Evolutionary conservation across 2,888 invertebrate genomes (phyloP), one percentile per base, ranked within the genome.

Genomic region (Fragum whitleyi): DNA sequence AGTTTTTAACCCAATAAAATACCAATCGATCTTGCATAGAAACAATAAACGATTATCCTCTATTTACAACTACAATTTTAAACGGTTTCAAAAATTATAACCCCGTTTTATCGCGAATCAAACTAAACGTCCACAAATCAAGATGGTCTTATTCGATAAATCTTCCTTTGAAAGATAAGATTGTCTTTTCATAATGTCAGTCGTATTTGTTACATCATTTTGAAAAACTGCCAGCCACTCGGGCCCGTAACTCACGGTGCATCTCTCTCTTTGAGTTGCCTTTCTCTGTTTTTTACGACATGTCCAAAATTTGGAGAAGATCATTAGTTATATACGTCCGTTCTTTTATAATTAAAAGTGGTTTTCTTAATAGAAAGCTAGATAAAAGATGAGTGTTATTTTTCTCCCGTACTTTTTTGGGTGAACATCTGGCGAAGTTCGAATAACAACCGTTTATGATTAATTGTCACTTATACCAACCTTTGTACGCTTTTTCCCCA

Each of bases 181-280:
- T 5, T 65, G 65, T 65, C 65, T 21, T 65, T 65, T 42, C 7
- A n/a, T 21, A 21, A 36, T 65, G 65, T 65, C 65, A 65, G 23
- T 42, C 16, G n/a, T 65, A 65, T 65, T 65, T 65, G 65, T 65
- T 65, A 65, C 65, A 65, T 65, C 65, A 65, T 42, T 19, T 39
- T 65, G 65, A 65, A 42, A 42, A 65, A 65, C 42, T 65, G 36
- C 65, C 65, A 47, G 19, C 65, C 36, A 23, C 65, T 32, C 26
- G 9, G 2, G 21, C 14, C 29, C 65, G 65, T 65, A 65, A 65
- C 65, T 65, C 65, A 42, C 26, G 42, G 65, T 36, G 65, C 65
- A 42, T 19, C 11, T 36, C 65, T 39, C 65, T n/a, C 65, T 65
- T 65, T 65, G 65, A 65, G 36, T 65, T 26, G 23, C 42, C 21